A percentile compares a stretch with the other conserved stretches of the same genome.
Conservation (phyloP, 2,888 invertebrate genomes). For the Agapostemon virescens region DNA sequence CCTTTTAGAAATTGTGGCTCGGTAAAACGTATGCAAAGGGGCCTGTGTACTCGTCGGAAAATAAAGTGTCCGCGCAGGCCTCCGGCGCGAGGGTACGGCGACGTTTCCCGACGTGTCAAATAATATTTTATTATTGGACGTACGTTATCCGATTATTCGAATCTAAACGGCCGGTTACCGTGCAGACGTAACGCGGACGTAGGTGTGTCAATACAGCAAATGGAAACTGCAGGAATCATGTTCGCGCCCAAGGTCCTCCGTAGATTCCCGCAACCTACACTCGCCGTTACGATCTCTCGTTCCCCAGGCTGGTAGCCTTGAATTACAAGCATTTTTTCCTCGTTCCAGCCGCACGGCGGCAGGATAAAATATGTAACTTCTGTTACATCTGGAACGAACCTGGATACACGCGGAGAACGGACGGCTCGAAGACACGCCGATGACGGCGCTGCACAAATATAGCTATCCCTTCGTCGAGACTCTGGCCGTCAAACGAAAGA, state of each 20-base stretch:
- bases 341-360: conserved; percentile 26
- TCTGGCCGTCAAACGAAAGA: neutral
- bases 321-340: conserved; percentile 53
- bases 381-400: conserved; percentile 61
- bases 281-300: conserved; percentile 20
- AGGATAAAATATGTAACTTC: conserved; percentile 63
- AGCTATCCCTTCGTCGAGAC: conserved; percentile 21
- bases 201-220: conserved; percentile 58
- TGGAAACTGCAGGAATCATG: conserved; percentile 52
- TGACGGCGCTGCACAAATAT: conserved; percentile 39
- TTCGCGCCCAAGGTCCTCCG: conserved; percentile 54
- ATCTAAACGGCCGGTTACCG: conserved; percentile 46
- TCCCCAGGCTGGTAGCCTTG: conserved; percentile 55
- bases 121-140: conserved; percentile 59
- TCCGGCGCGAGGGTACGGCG: conserved; percentile 14
- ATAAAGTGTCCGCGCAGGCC: conserved; percentile 37
- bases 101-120: conserved; percentile 37
- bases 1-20: conserved; percentile 38
- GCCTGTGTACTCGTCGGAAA: conserved; percentile 10
- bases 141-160: conserved; percentile 62
- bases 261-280: conserved; percentile 57
- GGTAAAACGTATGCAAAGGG: conserved; percentile 38
- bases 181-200: conserved; percentile 53
- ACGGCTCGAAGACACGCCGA: conserved; percentile 27
- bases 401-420: conserved; percentile 42